Evolutionary conservation across 2,113 vertebrate genomes (phyloP), one percentile per base, ranked within the genome.

Genomic region (Piprites chloris): DNA sequence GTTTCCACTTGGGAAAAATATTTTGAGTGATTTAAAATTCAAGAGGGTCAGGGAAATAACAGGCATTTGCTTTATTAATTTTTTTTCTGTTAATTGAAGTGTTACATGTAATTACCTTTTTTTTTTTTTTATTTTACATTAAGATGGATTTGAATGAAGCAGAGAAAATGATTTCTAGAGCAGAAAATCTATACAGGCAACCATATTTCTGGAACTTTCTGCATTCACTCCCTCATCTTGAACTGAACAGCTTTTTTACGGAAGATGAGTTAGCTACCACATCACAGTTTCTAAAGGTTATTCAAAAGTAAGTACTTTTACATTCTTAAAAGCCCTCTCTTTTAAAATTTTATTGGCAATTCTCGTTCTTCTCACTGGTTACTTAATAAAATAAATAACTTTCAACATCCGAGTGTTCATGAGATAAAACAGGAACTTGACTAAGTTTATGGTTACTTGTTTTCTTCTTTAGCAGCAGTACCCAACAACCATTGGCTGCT

Each of bases 161-260:
- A 0, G 98, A 98, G 27, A 95, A 97, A 41, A 63, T 97, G 13
- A 97, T 98, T 58, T 75, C 75, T 44, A 92, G 41, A 68, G 30
- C 97, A 75, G 98, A 98, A 94, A 85, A 26, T 24, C 89, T 98
- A 22, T 96, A 97, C n/a, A 95, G 91, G 21, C 96, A 98, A 53
- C 94, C 96, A 6, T 87, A 95, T 13, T 21, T 98, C 61, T 98
- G 98, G 98, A 92, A 97, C 21, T 77, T 98, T 50, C 94, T 98
- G 1, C 90, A 61, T 49, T 95, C 67, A 1, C 65, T 98, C 26
- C 97, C 97, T 24, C 46, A 10, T 9, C 56, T 97, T 19, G 33
- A 63, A 9, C 9, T 5, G 6, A 42, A 35, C 9, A 19, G 1
- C 2, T 32, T 80, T 75, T 49, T 32, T 32, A 6, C 30, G 24